Evolutionary conservation across 2,888 invertebrate genomes (phyloP), one percentile per base, ranked within the genome.

Genomic region (Lacanobia oleracea): DNA sequence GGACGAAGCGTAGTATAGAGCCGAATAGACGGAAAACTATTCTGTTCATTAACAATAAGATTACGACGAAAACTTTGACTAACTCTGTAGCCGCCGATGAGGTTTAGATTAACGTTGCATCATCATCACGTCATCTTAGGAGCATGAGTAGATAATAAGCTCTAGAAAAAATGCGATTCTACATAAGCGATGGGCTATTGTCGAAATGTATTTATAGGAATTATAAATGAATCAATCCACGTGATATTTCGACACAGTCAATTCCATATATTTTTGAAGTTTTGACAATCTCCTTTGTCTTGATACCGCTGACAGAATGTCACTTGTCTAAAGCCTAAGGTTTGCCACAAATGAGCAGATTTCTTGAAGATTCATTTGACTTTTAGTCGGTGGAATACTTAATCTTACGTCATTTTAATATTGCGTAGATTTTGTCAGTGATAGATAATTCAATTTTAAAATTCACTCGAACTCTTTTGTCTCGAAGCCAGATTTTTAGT

Each of bases 1-100:
- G 95, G 84, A 93, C 91, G 71, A 94, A 93, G 83, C 93, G 94
- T 88, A 90, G 86, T 75, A 86, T 94, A 86, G 95, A 96, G 79
- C 95, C 96, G 53, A 95, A 95, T 86, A 93, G 96, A 86, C 91
- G 96, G 81, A 95, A 96, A 91, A 96, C 96, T 68, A 96, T 96
- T 79, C 86, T 96, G 56, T 95, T 95, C 81, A 96, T 96, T 77
- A 96, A 96, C 89, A 96, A 96, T 88, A 95, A 94, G 92, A 89
- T 93, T 83, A 93, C 93, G 67, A 91, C 92, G 40, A 92, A 89
- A 88, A 88, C 92, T 51, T 80, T 91, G 82, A 87, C 89, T 77
- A 91, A 88, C 87, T 84, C 86, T 71, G 89, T 87, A 71, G 88
- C 85, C 68, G 89, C 88, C 85, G 86, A 87, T 67, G 81, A 86